Base-by-base conservation (phyloP, 2,888 invertebrate species). In the Trichogramma evanescens region DNA sequence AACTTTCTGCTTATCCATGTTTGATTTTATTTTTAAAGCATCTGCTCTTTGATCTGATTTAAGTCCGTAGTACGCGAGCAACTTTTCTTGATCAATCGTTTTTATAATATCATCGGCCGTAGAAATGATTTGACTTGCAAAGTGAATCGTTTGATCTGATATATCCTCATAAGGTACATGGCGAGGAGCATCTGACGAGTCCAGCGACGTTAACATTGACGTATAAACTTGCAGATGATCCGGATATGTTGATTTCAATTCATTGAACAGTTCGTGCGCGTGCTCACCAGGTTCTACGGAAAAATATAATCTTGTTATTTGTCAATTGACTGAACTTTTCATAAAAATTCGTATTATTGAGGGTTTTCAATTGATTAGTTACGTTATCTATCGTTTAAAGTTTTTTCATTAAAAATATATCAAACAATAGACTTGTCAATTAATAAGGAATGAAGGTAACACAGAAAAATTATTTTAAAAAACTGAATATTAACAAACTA, bases 1-100 rank as follows among this genome's bases (percentile, higher is more conserved):
- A 53, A 81, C 84, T 72, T 89, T 93, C 74, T 91, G 89, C 72
- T 90, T 90, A 66, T 96, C 95, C 84, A 93, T 92, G 66, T 86
- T 85, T 63, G 82, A 85, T 81, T 93, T 95, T 64, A 91, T 88
- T 78, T 92, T 92, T 45, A 81, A 80, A 2, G 95, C 91, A 74
- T 95, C 94, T 1, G 84, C 78, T 56, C 92, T 82, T n/a, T 84
- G 84, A 76, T 96, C 95, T 61, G 84, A 85, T 79, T 95, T 95
- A 70, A 91, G 84, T 4, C 95, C 95, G 65, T 89, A 85, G 74
- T 88, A 90, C 0, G 89, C 88, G 41, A 96, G 80, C 64, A 97
- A 77, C 66, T 87, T 86, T 26, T 89, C 87, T 66, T 87, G 86
- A 74, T 95, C 90, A 38, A 94, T 86, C 64, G 85, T 82, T 6